Evolutionary conservation across 1,140 invertebrate genomes (phyloP), one percentile per base, ranked within the genome.

Genomic region (Pinna nobilis): DNA sequence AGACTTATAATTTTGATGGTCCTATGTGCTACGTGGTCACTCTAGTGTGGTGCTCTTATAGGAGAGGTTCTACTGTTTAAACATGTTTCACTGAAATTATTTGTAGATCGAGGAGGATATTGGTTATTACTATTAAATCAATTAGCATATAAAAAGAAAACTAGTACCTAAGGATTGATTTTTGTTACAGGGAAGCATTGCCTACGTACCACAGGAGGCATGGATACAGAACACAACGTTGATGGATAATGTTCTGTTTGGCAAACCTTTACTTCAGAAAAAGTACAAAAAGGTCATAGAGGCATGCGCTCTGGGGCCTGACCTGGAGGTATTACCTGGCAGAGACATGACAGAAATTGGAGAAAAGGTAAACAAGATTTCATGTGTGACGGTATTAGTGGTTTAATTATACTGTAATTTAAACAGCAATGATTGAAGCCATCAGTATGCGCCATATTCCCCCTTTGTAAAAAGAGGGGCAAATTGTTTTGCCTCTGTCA

Each of bases 121-220:
- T 20, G n/a, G 4, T 50, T 50, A 50, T 20, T 20, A 7, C 25
- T 18, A 6, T 50, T 6, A 15, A 25, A 28, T 7, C 39, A 47
- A 7, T 7, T 47, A 47, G 44, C 20, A 7, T 20, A 9, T 7
- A 47, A 20, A 1, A 2, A 47, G 20, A 18, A 7, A 3, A 47
- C 15, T 20, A n/a, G n/a, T 2, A 20, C 11, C 13, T 53, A 53
- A 7, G 15, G 7, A 6, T 4, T 28, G 0, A 3, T 20, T 18
- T 18, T 6, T 18, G 18, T 18, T 76, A 0, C 72, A 88, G 87
- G 87, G 86, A 23, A 79, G 79, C 5, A 70, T 88, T 3, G 94
- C 94, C 3, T 97, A 95, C 85, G 94, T 94, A 2, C 92, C 95
- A 0, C 95, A 96, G 84, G 92, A 93, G 64, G 93, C 95, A 11